Evolutionary conservation across 1,140 invertebrate genomes (phyloP).

Genomic region (Drosophila trapezifrons): DNA sequence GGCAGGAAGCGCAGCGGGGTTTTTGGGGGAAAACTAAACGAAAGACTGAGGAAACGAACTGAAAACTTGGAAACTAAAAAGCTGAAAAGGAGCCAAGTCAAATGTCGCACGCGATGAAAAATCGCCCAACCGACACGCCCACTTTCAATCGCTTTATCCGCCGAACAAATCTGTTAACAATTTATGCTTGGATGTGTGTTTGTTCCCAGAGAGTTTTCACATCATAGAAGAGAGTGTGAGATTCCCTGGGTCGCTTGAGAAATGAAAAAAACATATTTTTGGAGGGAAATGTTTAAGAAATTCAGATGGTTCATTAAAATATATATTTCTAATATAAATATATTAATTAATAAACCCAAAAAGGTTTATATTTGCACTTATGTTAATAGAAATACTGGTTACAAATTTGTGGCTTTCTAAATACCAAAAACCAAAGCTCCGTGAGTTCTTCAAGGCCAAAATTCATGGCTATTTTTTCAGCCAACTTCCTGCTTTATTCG

Average conservation of each 20-base stretch:
- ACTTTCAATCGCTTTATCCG: conserved; percentile 26
- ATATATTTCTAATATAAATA: no score
- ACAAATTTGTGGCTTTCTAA: no score
- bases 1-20: conserved; percentile 1
- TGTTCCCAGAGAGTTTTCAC: background rate
- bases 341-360: no score
- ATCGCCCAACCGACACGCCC: conserved; percentile 24
- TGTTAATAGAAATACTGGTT: no score
- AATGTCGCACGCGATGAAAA: conserved; percentile 42
- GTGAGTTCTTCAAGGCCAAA: background rate
- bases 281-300: no score
- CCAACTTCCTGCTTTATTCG: no score
- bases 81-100: conserved; percentile 24
- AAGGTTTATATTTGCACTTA: no score
- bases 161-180: conserved; percentile 10
- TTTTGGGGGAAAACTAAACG: background rate
- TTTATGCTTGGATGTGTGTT: conserved; percentile 1
- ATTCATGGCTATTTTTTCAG: no score
- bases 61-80: conserved; percentile 1
- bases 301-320: no score
- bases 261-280: no score
- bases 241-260: background rate
- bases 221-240: background rate
- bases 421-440: no score
- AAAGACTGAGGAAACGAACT: conserved; percentile 14